Conservation (phyloP, 1,140 invertebrate genomes). For the Tetragnatha versicolor region DNA sequence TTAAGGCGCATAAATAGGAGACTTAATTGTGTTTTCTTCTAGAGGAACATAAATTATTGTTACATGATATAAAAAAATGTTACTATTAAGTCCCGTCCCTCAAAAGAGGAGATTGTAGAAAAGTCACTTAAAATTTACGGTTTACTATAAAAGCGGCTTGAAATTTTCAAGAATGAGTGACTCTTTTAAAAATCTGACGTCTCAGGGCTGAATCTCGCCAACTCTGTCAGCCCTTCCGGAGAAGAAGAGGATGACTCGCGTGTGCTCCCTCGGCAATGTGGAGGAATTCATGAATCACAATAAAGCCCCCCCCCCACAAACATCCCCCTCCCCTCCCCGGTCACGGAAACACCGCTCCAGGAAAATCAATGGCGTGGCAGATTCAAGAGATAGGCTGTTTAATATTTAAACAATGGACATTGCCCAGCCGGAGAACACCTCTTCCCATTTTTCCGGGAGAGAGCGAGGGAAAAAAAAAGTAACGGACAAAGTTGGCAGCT, state of each 20-base stretch:
- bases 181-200: too few relatives aligned
- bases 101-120: too few relatives aligned
- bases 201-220: slow-evolving; percentile 52
- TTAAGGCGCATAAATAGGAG: too few relatives aligned
- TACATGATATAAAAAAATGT: too few relatives aligned
- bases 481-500: background rate
- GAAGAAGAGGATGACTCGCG: slow-evolving; percentile 1
- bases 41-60: too few relatives aligned
- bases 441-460: background rate
- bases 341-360: slow-evolving; percentile 44
- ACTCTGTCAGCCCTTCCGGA: slow-evolving; percentile 31
- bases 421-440: slow-evolving; percentile 33
- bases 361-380: slow-evolving; percentile 46
- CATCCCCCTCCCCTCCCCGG: slow-evolving; percentile 4
- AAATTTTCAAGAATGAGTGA: too few relatives aligned
- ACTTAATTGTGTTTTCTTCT: too few relatives aligned
- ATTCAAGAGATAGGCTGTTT: slow-evolving; percentile 50
- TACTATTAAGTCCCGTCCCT: too few relatives aligned
- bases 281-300: slow-evolving; percentile 55
- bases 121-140: too few relatives aligned
- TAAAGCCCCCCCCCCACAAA: slow-evolving; percentile 20
- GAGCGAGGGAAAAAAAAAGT: background rate
- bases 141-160: too few relatives aligned
- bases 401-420: slow-evolving; percentile 55
- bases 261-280: slow-evolving; percentile 29